A percentile compares a stretch with the other conserved stretches of the same genome.
These are phyloP conservation scores for Panagrolaimus sp. DNA, from an alignment of 1,140 invertebrate genomes.

Conservation along the genomic window DNA sequence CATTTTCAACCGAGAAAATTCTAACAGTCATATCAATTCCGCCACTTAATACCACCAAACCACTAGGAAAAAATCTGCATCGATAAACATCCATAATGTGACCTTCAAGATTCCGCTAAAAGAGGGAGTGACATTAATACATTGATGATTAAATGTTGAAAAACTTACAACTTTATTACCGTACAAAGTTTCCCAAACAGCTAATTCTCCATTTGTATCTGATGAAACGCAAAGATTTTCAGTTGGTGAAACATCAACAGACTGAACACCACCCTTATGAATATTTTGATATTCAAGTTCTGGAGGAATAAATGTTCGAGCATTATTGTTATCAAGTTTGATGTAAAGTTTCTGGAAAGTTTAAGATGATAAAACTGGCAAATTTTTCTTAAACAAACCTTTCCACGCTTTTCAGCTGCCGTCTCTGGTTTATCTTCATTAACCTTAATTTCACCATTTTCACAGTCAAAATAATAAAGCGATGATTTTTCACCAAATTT, in stretches of 20 bases:
- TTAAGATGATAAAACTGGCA: neutral
- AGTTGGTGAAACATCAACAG: slow-evolving; percentile 15
- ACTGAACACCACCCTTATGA: slow-evolving; percentile 12
- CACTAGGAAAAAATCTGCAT: slow-evolving; percentile 71
- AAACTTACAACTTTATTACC: slow-evolving; percentile 16
- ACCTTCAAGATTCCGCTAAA: slow-evolving; percentile 63
- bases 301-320: slow-evolving; percentile 18
- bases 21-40: slow-evolving; percentile 70
- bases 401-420: neutral
- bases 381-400: neutral
- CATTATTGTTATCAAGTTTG: neutral
- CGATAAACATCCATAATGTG: slow-evolving; percentile 70
- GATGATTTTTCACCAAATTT: neutral
- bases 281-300: slow-evolving; percentile 15
- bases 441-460: neutral
- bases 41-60: slow-evolving; percentile 68
- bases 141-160: neutral
- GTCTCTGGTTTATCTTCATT: neutral
- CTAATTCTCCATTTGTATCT: slow-evolving; percentile 1
- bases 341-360: neutral
- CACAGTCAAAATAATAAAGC: neutral
- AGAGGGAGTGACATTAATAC: neutral
- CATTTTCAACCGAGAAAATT: slow-evolving; percentile 70
- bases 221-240: slow-evolving; percentile 19
- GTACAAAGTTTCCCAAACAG: slow-evolving; percentile 21